These are phyloP conservation scores for Cygnus atratus DNA, from an alignment of 2,113 vertebrate genomes.

Conservation along the genomic window DNA sequence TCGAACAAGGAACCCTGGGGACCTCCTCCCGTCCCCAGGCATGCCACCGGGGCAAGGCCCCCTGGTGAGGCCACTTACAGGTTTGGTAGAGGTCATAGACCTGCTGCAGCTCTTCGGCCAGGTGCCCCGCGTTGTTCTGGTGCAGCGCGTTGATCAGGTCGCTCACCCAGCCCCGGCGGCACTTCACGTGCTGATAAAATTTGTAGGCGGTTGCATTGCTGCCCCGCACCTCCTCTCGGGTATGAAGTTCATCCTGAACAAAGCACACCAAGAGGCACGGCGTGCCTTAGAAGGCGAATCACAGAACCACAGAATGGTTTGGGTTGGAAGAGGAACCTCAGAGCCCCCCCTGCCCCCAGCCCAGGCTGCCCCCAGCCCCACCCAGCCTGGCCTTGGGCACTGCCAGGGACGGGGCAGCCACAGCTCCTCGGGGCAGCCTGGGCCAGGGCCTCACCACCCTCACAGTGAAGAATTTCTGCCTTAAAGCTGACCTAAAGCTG, in stretches of 20 bases:
- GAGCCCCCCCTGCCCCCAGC: too few species aligned
- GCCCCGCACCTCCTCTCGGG: conserved; percentile 41
- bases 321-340: background rate
- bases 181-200: conserved; percentile 50
- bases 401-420: background rate
- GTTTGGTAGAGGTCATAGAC: background rate
- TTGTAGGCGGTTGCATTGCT: background rate
- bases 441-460: background rate
- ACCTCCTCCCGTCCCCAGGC: background rate
- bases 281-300: background rate
- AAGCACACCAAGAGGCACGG: background rate
- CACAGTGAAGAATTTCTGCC: background rate
- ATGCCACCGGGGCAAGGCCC: rapidly evolving
- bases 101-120: conserved; percentile 34
- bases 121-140: conserved; percentile 24
- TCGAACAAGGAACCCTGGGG: background rate
- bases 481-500: background rate
- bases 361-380: background rate
- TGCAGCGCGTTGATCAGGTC: conserved; percentile 23
- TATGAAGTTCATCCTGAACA: conserved; percentile 39
- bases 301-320: background rate
- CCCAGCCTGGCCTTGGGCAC: background rate
- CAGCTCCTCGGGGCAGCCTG: background rate
- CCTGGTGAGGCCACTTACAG: background rate
- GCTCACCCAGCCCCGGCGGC: conserved; percentile 34